Evolutionary conservation across 1,140 invertebrate species (phyloP).

Genomic region (Drosophila lacteicornis): DNA sequence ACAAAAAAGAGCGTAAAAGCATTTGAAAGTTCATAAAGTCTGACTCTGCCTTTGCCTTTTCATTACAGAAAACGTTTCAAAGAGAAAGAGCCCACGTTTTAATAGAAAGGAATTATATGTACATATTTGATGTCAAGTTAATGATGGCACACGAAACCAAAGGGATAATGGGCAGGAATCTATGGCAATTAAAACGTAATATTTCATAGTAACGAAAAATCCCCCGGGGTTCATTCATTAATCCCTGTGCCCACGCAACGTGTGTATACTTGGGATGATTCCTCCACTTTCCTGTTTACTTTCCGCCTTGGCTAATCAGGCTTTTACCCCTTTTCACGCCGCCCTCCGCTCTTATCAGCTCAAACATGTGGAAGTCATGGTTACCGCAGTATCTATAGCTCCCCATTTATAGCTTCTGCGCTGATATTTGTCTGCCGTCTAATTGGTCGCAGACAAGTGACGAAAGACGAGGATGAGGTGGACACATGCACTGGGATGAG

Average conservation of each 20-base stretch:
- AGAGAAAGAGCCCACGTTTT: too few species aligned
- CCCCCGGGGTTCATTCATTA: neutral
- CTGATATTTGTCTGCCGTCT: slow-evolving; percentile 20
- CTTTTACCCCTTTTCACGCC: slow-evolving; percentile 4
- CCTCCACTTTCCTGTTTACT: slow-evolving; percentile 1
- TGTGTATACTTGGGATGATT: neutral
- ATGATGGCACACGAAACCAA: too few species aligned
- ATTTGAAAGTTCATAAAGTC: too few species aligned
- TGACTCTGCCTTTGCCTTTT: too few species aligned
- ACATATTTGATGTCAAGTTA: too few species aligned
- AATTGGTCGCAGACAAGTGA: slow-evolving; percentile 19
- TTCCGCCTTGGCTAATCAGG: slow-evolving; percentile 4
- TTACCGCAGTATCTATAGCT: slow-evolving; percentile 3
- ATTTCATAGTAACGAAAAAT: too few species aligned
- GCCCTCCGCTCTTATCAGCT: slow-evolving; percentile 5
- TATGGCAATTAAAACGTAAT: too few species aligned
- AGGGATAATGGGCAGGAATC: too few species aligned
- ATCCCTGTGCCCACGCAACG: neutral
- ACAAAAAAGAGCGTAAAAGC: too few species aligned
- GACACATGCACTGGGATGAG: neutral
- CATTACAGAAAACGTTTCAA: too few species aligned
- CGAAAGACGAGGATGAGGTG: slow-evolving; percentile 7
- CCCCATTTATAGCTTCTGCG: slow-evolving; percentile 5
- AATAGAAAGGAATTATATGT: too few species aligned
- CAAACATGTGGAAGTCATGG: slow-evolving; percentile 18